These are phyloP conservation scores for Sylvilagus floridanus DNA, from an alignment of 2,797 vertebrate species.

Conservation along the genomic window DNA sequence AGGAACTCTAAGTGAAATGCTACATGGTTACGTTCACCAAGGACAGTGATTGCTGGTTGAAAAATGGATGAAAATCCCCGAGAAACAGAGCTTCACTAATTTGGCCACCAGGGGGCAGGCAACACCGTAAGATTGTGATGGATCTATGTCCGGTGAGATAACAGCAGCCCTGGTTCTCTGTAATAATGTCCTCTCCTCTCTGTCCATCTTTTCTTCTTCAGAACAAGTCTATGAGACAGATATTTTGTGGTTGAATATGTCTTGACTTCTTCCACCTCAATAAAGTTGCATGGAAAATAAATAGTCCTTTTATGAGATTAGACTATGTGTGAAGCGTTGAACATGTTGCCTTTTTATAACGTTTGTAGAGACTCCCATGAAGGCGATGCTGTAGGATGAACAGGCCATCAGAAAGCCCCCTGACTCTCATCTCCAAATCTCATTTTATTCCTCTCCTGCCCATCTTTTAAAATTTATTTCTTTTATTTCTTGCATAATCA, in stretches of 20 bases:
- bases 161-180: background rate
- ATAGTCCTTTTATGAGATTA: constrained; percentile 1
- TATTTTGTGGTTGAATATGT: constrained; percentile 3
- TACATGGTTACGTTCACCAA: background rate
- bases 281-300: constrained; percentile 45
- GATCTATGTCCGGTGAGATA: background rate
- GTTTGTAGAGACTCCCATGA: background rate
- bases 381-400: background rate
- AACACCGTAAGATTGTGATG: background rate
- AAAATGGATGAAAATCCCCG: background rate
- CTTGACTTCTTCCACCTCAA: background rate
- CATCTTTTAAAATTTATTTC: background rate
- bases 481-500: no score
- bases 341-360: background rate
- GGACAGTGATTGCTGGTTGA: background rate
- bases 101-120: constrained; percentile 58
- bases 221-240: background rate
- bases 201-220: constrained; percentile 24
- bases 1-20: background rate
- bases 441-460: background rate
- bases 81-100: background rate
- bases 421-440: background rate
- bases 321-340: background rate
- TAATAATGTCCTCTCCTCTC: background rate
- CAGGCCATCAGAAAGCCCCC: background rate